These are phyloP conservation scores for Atopsyche davidsoni DNA, from an alignment of 1,140 invertebrate genomes.

Conservation along the genomic window DNA sequence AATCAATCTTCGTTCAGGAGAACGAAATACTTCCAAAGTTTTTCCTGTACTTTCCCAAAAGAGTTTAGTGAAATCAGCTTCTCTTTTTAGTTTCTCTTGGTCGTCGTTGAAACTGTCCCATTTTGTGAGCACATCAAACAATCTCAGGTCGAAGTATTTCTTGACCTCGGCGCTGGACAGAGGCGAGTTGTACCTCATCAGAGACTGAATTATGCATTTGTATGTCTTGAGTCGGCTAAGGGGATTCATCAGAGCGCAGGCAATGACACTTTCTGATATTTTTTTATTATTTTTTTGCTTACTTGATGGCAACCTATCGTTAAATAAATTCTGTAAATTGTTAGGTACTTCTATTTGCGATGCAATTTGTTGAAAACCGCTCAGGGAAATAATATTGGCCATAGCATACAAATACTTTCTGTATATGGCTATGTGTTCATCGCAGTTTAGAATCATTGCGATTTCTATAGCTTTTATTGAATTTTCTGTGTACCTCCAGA, in stretches of 20 bases:
- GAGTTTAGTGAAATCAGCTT: conserved; percentile 63
- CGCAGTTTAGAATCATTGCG: conserved; percentile 61
- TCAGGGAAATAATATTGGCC: conserved; percentile 68
- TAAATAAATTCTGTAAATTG: conserved; percentile 54
- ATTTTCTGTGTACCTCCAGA: conserved; percentile 59
- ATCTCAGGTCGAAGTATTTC: conserved; percentile 40
- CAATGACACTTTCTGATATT: conserved; percentile 51
- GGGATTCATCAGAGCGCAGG: conserved; percentile 54
- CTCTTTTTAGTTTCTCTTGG: conserved; percentile 55
- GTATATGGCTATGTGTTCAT: conserved; percentile 67
- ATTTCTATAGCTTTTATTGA: conserved; percentile 60
- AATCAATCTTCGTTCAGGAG: conserved; percentile 65
- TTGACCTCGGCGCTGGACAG: conserved; percentile 38
- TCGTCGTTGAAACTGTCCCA: conserved; percentile 57
- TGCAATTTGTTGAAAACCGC: conserved; percentile 62
- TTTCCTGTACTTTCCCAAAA: conserved; percentile 74
- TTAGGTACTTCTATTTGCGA: conserved; percentile 55
- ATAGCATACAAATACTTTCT: conserved; percentile 65
- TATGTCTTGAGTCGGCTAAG: conserved; percentile 53
- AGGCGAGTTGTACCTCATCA: conserved; percentile 40
- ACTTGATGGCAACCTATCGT: conserved; percentile 48
- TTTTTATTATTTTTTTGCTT: conserved; percentile 53
- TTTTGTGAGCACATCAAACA: conserved; percentile 46
- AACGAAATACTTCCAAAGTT: conserved; percentile 55
- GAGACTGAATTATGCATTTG: conserved; percentile 46